These are phyloP conservation scores for Aplysia californica DNA, from an alignment of 1,140 invertebrate species.

Conservation along the genomic window DNA sequence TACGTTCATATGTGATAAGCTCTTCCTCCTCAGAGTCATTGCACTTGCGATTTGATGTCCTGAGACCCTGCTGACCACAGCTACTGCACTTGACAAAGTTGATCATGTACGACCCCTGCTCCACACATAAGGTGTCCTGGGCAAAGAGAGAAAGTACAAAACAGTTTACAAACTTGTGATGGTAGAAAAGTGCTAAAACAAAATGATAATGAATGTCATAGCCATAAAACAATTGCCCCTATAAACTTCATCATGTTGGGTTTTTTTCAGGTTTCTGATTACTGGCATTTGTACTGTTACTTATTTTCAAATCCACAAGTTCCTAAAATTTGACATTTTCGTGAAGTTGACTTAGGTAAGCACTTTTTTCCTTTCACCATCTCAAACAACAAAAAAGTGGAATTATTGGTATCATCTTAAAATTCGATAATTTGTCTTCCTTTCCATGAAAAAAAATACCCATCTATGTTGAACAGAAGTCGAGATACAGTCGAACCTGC, in stretches of 20 bases:
- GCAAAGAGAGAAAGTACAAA: neutral
- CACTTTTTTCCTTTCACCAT: too few species aligned
- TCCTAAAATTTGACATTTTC: too few species aligned
- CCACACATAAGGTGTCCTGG: slow-evolving; percentile 39
- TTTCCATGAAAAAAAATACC: too few species aligned
- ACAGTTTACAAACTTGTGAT: neutral
- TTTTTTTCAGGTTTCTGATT: neutral
- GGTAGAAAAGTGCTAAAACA: neutral
- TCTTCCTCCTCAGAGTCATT: slow-evolving; percentile 36
- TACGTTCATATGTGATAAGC: slow-evolving; percentile 39
- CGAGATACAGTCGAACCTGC: too few species aligned
- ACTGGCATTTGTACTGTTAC: neutral
- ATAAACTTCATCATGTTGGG: neutral
- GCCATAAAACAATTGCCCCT: neutral
- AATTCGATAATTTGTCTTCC: too few species aligned
- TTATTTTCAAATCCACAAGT: too few species aligned
- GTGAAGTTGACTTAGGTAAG: too few species aligned
- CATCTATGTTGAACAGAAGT: too few species aligned
- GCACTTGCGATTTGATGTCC: slow-evolving; percentile 26
- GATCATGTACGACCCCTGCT: slow-evolving; percentile 41
- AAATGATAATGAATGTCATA: neutral
- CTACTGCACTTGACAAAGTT: slow-evolving; percentile 39
- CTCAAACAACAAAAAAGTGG: too few species aligned
- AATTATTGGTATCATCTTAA: too few species aligned
- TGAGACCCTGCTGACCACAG: slow-evolving; percentile 30